Evolutionary conservation across 2,888 invertebrate genomes (phyloP).

Genomic region (Anarsia innoxiella): DNA sequence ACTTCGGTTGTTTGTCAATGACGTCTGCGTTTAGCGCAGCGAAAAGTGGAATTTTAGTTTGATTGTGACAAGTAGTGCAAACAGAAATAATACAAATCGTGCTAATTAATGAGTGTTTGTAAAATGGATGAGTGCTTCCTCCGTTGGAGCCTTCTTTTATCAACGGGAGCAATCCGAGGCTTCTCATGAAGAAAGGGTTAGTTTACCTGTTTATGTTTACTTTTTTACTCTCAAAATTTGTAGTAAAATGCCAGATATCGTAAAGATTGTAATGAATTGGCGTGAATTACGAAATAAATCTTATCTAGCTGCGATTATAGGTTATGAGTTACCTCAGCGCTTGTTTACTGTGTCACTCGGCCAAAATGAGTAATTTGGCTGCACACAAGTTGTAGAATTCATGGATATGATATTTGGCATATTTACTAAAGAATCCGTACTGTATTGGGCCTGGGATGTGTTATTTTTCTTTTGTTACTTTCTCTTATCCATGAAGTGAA

Average conservation of each 20-base stretch:
- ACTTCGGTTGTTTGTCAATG: slow-evolving; percentile 75
- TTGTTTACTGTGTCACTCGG: slow-evolving; percentile 41
- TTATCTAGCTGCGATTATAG: slow-evolving; percentile 33
- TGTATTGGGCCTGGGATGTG: slow-evolving; percentile 53
- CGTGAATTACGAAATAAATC: slow-evolving; percentile 29
- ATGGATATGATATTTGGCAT: slow-evolving; percentile 18
- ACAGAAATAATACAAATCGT: slow-evolving; percentile 62
- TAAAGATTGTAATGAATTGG: slow-evolving; percentile 35
- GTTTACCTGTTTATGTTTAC: slow-evolving; percentile 69
- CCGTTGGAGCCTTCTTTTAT: slow-evolving; percentile 59
- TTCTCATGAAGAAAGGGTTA: slow-evolving; percentile 76
- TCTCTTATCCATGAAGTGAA: slow-evolving; percentile 71
- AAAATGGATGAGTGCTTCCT: slow-evolving; percentile 71
- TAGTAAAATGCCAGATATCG: slow-evolving; percentile 28
- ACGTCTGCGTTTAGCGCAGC: slow-evolving; percentile 75
- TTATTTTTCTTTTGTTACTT: slow-evolving; percentile 73
- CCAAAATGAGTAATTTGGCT: too few species aligned
- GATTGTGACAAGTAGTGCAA: slow-evolving; percentile 72
- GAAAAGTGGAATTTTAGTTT: slow-evolving; percentile 72
- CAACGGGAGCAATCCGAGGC: slow-evolving; percentile 66
- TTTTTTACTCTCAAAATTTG: slow-evolving; percentile 27
- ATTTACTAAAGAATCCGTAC: slow-evolving; percentile 32
- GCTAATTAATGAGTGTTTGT: slow-evolving; percentile 62
- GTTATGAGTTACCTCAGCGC: slow-evolving; percentile 41
- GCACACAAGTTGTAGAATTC: too few species aligned